Evolutionary conservation across 1,140 invertebrate species (phyloP).

Genomic region (Eufriesea mexicana): DNA sequence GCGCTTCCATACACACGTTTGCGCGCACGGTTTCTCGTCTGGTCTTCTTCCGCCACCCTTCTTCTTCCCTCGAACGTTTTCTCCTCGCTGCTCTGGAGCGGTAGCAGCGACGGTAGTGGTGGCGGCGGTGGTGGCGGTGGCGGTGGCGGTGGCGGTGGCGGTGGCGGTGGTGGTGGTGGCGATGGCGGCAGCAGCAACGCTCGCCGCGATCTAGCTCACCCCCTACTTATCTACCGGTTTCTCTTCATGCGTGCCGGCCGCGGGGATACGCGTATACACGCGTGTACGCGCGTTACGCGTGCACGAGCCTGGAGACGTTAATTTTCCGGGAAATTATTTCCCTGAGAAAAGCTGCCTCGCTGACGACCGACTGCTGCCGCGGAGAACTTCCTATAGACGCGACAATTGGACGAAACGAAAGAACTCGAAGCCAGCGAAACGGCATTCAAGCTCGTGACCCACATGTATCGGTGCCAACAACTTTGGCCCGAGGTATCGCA

Average conservation of each 20-base stretch:
- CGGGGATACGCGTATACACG: constrained; percentile 34
- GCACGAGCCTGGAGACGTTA: constrained; percentile 57
- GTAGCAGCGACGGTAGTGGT: no score
- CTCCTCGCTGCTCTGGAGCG: constrained; percentile 26
- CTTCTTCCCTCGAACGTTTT: constrained; percentile 49
- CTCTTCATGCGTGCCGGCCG: constrained; percentile 43
- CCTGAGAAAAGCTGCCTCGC: constrained; percentile 44
- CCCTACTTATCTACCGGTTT: constrained; percentile 42
- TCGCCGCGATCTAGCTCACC: constrained; percentile 22
- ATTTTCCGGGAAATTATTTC: constrained; percentile 70
- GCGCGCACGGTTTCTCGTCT: constrained; percentile 30
- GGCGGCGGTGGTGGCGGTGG: no score
- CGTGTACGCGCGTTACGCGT: constrained; percentile 48
- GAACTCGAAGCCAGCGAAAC: not conserved
- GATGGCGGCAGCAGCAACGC: not conserved
- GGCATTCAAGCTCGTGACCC: constrained; percentile 13
- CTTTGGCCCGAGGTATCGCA: not conserved
- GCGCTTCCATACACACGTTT: constrained; percentile 47
- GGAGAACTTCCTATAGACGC: not conserved
- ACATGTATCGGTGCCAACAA: not conserved
- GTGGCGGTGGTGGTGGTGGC: no score
- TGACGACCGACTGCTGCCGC: not conserved
- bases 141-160: no score
- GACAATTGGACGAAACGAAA: not conserved
- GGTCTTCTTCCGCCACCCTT: constrained; percentile 48